Conservation (phyloP, 2,113 vertebrate genomes). For the Aegithalos caudatus region DNA sequence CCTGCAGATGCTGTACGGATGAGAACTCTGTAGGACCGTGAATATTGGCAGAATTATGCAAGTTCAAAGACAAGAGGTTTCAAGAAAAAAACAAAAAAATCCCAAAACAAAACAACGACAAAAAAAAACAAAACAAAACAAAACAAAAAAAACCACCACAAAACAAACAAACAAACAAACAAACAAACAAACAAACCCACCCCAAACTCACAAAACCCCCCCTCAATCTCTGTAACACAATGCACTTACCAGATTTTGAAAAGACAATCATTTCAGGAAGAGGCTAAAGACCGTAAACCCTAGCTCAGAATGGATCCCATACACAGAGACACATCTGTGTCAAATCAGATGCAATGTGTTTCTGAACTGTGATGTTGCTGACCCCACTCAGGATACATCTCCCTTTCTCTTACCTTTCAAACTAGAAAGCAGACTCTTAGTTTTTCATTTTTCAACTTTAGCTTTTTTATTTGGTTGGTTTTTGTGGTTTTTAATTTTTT, state of each 20-base stretch:
- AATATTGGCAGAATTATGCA: not conserved
- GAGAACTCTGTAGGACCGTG: not conserved
- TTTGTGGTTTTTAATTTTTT: not conserved
- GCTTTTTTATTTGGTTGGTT: not conserved
- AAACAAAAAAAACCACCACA: too few species aligned
- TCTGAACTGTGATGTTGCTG: not conserved
- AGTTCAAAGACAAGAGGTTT: not conserved
- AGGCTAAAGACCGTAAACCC: not conserved
- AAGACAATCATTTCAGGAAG: not conserved
- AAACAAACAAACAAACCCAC: too few species aligned
- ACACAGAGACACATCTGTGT: not conserved
- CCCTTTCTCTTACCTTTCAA: not conserved
- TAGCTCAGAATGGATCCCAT: not conserved
- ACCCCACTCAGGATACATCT: not conserved
- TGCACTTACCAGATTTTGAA: not conserved
- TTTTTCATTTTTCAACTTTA: not conserved
- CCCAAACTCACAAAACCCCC: too few species aligned
- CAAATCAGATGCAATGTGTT: not conserved
- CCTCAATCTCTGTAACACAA: not conserved
- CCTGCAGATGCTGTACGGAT: not conserved
- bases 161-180: too few species aligned
- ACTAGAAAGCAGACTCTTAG: not conserved
- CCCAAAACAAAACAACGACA: too few species aligned
- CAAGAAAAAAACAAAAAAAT: not conserved
- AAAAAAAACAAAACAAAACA: too few species aligned